Percentiles rank a stretch among this genome's conserved stretches.
These are phyloP conservation scores for Pseudococcus longispinus DNA, from an alignment of 2,888 invertebrate species.

Conservation along the genomic window DNA sequence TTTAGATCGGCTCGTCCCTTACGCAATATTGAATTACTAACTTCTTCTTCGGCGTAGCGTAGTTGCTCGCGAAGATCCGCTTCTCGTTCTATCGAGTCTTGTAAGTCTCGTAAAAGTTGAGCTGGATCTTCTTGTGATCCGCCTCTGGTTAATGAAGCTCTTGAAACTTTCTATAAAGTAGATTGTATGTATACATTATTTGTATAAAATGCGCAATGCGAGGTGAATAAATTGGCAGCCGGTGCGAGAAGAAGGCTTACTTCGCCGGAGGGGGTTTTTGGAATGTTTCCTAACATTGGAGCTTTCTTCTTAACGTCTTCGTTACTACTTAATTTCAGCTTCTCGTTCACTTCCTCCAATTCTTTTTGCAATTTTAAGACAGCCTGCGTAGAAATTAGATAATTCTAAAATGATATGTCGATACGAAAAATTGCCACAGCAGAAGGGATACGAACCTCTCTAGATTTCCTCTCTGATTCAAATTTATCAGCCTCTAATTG, in stretches of 20 bases:
- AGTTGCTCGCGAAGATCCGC: slow-evolving; percentile 92
- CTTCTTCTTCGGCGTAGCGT: slow-evolving; percentile 92
- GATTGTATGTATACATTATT: neutral
- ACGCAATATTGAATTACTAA: slow-evolving; percentile 61
- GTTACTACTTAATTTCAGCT: slow-evolving; percentile 63
- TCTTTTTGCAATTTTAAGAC: slow-evolving; percentile 74
- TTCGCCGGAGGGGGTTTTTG: slow-evolving; percentile 69
- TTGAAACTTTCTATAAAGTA: slow-evolving; percentile 70
- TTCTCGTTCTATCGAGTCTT: slow-evolving; percentile 91
- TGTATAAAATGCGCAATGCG: neutral
- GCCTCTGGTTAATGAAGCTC: slow-evolving; percentile 77
- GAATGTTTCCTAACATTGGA: slow-evolving; percentile 67
- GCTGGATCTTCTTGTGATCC: slow-evolving; percentile 83
- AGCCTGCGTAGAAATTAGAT: slow-evolving; percentile 59
- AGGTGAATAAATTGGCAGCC: slow-evolving; percentile 19
- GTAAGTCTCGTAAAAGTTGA: slow-evolving; percentile 83
- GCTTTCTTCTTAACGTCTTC: slow-evolving; percentile 67
- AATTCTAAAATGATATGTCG: neutral
- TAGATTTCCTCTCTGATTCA: slow-evolving; percentile 74
- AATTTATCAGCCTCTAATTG: slow-evolving; percentile 86
- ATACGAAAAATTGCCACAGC: neutral
- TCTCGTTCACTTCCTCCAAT: slow-evolving; percentile 72
- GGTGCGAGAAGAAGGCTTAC: slow-evolving; percentile 63
- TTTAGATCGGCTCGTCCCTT: slow-evolving; percentile 23
- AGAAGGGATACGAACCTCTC: slow-evolving; percentile 64